Base-by-base conservation (phyloP, 2,888 invertebrate species). In the Lasioglossum pauxillum region DNA sequence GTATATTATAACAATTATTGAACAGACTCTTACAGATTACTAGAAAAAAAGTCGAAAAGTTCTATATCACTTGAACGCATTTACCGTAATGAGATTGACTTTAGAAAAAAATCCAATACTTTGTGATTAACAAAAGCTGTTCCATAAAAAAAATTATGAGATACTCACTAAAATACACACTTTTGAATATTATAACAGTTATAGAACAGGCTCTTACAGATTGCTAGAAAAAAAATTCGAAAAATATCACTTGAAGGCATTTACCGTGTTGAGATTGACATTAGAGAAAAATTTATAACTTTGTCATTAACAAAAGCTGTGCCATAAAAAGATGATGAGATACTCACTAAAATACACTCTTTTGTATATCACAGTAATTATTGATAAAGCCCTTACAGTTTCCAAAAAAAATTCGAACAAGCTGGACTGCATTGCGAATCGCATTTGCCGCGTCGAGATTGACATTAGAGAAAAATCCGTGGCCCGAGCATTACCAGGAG, bases 401-500 rank as follows among this genome's bases (percentile, higher is more conserved):
- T 44, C 3, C 44, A 14, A 44, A 44, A 14, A 41, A 44, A 44
- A 12, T 14, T 44, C 44, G 3, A n/a, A n/a, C n/a, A n/a, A n/a
- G 8, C 23, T 23, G 0, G 27, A 16, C 31, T 31, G n/a, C n/a
- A 31, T 31, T 16, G 27, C 60, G 60, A 7, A 27, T 31, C 64
- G 31, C 31, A 5, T 16, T 31, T 16, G 7, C 64, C 64, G 16
- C 16, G 64, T 31, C 16, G 31, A 64, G 16, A 16, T 64, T 64
- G 64, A 64, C 31, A 31, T 64, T 64, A 64, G 64, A 64, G 64
- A 64, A 64, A 64, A 31, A 31, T 64, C 64, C 7, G 27, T 27
- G 27, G 31, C 60, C 60, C 14, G 19, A 19, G 19, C 67, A 35
- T 67, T 67, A 31, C 23, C 35, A 19, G 67, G 67, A 35, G 87